Evolutionary conservation across 2,113 vertebrate species (phyloP), one percentile per base, ranked within the genome.

Genomic region (Onychostoma macrolepis): DNA sequence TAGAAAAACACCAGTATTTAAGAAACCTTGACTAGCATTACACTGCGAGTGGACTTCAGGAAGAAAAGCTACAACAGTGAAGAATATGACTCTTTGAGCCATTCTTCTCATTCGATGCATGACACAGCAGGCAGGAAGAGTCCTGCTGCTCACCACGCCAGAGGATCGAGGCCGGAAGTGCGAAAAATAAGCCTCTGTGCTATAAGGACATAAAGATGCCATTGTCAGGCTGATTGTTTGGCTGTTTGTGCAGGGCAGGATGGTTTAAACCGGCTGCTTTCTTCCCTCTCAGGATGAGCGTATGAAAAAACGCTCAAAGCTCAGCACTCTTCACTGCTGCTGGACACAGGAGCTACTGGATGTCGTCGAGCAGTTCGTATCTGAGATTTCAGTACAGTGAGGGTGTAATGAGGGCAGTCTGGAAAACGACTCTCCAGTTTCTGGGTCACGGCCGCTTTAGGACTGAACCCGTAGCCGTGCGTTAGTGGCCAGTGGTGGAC

Each of bases 191-290:
- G 63, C 63, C 63, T 67, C 13, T 67, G 63, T 67, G 26, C 12
- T 67, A 2, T 12, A 7, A 76, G 74, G 74, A 76, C n/a, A 76
- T 76, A 76, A 76, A 76, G 74, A 76, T 76, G 74, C n/a, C 26
- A 76, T 48, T 76, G 74, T 76, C 41, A 76, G 74, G 74, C 74
- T 28, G 74, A 76, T 76, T 76, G 74, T 45, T 75, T 7, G 72
- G 24, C 72, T 75, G 72, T 12, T 74, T 72, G 28, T 75, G 24
- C 17, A 38, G 7, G 72, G 4, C 38, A 43, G 38, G 71, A 26
- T 11, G 28, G 28, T 33, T 69, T 69, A 69, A 5, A 33, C 28
- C 19, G n/a, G 24, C 26, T 61, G 56, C 56, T 61, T 61, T 61
- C 3, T 33, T 69, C 28, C 28, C 28, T 33, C 13, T 36, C 67